These are phyloP conservation scores for Ctenoplectra terminalis DNA, from an alignment of 1,140 invertebrate genomes.

Conservation along the genomic window DNA sequence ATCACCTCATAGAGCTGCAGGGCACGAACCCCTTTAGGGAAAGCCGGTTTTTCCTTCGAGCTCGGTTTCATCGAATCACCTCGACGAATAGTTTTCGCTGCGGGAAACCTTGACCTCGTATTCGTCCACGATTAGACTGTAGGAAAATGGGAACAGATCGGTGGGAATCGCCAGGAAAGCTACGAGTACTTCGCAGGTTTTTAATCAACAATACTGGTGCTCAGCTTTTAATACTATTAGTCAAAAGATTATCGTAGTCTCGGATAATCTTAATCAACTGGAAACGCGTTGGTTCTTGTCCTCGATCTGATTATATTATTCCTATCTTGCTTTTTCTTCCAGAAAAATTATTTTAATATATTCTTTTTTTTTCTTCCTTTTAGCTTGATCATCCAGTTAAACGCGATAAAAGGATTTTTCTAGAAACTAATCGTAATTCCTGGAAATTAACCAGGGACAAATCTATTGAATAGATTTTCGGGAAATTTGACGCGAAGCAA, in stretches of 20 bases:
- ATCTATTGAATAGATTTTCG: too few relatives aligned
- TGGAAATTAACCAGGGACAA: too few relatives aligned
- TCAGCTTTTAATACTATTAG: not conserved
- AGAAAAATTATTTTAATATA: too few relatives aligned
- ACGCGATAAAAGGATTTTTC: too few relatives aligned
- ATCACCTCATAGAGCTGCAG: not conserved
- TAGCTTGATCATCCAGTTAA: too few relatives aligned
- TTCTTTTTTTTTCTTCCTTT: too few relatives aligned
- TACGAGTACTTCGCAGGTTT: not conserved
- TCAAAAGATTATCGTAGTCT: not conserved
- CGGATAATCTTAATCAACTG: not conserved
- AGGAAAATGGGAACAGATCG: not conserved
- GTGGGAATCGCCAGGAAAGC: not conserved
- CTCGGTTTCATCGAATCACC: slow-evolving; percentile 22
- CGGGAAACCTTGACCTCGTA: not conserved
- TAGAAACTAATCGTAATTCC: too few relatives aligned
- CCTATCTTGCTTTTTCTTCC: too few relatives aligned
- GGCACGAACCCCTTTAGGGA: slow-evolving; percentile 9
- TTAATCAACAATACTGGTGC: not conserved
- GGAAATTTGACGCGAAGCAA: too few relatives aligned
- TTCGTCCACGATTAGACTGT: not conserved
- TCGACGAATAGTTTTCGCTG: not conserved
- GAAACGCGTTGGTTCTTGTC: too few relatives aligned
- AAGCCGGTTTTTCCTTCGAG: slow-evolving; percentile 6
- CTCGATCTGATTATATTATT: too few relatives aligned